Conservation (phyloP, 2,888 invertebrate genomes). For the Parnassius orleans region DNA sequence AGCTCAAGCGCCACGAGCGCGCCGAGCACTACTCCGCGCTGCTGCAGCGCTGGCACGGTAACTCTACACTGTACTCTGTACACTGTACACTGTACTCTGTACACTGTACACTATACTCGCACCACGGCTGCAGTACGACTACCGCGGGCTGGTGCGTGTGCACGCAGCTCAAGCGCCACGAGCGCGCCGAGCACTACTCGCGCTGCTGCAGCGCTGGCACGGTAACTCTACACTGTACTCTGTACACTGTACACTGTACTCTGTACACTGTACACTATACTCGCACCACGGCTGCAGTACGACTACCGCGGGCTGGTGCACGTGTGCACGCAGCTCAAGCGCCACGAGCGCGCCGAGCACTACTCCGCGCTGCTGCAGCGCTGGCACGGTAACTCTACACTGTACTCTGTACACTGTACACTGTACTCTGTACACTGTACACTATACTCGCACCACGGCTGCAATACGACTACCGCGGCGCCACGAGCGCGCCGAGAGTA, state of each 20-base stretch:
- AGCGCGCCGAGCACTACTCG: conserved; percentile 68
- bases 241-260: too few species aligned
- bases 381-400: conserved; percentile 53
- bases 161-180: conserved; percentile 42
- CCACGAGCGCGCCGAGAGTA: too few species aligned
- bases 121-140: too few species aligned
- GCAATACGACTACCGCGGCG: conserved; percentile 97
- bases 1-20: conserved; percentile 51
- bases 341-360: conserved; percentile 66
- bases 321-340: conserved; percentile 87
- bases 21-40: conserved; percentile 67
- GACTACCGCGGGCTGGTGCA: conserved; percentile 95
- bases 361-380: conserved; percentile 67
- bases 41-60: conserved; percentile 69
- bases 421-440: too few species aligned
- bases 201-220: conserved; percentile 70
- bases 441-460: too few species aligned
- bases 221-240: conserved; percentile 32
- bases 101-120: too few species aligned
- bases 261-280: too few species aligned
- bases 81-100: too few species aligned
- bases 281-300: conserved; percentile 95
- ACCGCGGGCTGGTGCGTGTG: too few species aligned
- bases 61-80: too few species aligned
- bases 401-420: too few species aligned